These are phyloP conservation scores for Zaprionus kolodkinae DNA, from an alignment of 1,140 invertebrate genomes.

Conservation along the genomic window DNA sequence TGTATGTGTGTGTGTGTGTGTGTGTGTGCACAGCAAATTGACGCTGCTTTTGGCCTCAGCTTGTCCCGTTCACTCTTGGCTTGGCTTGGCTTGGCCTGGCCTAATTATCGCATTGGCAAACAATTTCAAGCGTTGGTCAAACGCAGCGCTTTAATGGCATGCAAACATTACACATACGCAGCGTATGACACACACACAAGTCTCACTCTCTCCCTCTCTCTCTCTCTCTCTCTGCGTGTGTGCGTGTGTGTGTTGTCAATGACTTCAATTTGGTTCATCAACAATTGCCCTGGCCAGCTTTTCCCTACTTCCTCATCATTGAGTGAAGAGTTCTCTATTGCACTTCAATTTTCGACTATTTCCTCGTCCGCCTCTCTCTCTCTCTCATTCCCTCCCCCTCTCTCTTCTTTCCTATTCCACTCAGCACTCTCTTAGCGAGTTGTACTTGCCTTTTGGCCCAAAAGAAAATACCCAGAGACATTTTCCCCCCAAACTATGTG, in stretches of 20 bases:
- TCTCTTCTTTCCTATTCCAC: background rate
- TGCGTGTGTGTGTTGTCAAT: slow-evolving; percentile 30
- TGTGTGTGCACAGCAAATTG: slow-evolving; percentile 67
- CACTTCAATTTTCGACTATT: slow-evolving; percentile 52
- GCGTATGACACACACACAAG: slow-evolving; percentile 2
- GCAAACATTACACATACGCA: slow-evolving; percentile 51
- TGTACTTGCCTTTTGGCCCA: background rate
- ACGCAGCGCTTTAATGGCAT: slow-evolving; percentile 63
- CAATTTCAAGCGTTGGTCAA: slow-evolving; percentile 50
- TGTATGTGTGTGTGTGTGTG: background rate
- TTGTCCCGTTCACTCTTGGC: slow-evolving; percentile 12
- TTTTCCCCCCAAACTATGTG: background rate
- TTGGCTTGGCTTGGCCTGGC: slow-evolving; percentile 29
- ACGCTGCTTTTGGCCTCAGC: slow-evolving; percentile 47
- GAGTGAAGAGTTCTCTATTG: slow-evolving; percentile 55
- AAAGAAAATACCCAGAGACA: slow-evolving; percentile 30
- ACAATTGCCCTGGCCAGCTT: background rate
- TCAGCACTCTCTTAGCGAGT: slow-evolving; percentile 23
- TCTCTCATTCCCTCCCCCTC: background rate
- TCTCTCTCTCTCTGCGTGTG: background rate
- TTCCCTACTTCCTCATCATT: background rate
- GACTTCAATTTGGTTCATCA: slow-evolving; percentile 37
- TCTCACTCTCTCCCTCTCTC: too few species aligned
- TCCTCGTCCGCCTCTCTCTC: background rate
- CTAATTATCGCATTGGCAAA: slow-evolving; percentile 77